Base-by-base conservation (phyloP, 2,888 invertebrate genomes). In the Neoascia interrupta region DNA sequence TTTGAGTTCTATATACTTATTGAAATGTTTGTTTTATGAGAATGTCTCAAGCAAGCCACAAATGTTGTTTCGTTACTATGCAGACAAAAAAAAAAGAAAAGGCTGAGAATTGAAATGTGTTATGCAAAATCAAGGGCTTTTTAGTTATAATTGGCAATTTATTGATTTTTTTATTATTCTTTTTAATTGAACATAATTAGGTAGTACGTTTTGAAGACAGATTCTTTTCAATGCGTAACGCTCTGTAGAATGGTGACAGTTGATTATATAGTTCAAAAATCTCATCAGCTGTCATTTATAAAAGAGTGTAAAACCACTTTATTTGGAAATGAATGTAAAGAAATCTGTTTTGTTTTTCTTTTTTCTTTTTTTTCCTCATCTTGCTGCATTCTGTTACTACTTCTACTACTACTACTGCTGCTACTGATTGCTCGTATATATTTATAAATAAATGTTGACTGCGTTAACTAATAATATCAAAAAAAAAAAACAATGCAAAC, bases 1-100 rank as follows among this genome's bases (percentile, higher is more conserved):
- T 54, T 76, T 47, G 21, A 16, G 26, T 61, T 56, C 51, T 74
- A 60, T 54, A 26, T 51, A 43, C 36, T 36, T 58, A 45, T 66
- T 63, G 37, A 75, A 23, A 41, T 75, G 63, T 63, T 64, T 75
- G 61, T 85, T 83, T 85, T 81, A 81, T 84, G 85, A 84, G 84
- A 83, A 83, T 83, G 72, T 82, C 82, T 76, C 54, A 76, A 63
- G 69, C 66, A 69, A 83, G 75, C 82, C 76, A 66, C 79, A 79
- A 82, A 66, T 80, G 70, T 81, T 74, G 63, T 75, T 81, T 75
- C 60, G 60, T 72, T 70, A 69, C 39, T 70, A 81, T 68, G 82
- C 61, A 39, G 56, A 53, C 26, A 60, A 37, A 61, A 61, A 43
- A 56, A 64, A 60, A 53, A 31, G n/a, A 49, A 16, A 64, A 73